A percentile compares a stretch with the other conserved stretches of the same genome.
Conservation (phyloP, 2,797 vertebrate species). For the Hylomyscus alleni region DNA sequence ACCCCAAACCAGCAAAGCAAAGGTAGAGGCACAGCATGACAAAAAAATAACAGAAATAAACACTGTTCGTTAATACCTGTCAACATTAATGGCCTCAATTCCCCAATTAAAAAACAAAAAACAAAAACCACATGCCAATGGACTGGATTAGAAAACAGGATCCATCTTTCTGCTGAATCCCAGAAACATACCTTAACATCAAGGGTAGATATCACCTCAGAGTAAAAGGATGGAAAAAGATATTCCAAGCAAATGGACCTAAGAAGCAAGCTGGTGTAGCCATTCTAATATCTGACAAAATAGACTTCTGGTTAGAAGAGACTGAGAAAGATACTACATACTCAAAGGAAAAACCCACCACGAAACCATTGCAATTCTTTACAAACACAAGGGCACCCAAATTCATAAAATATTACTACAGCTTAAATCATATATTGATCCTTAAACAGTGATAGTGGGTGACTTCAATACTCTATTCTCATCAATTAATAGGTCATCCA, state of each 20-base stretch:
- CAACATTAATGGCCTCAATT: background rate
- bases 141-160: background rate
- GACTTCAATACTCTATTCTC: background rate
- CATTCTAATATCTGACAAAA: background rate
- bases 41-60: background rate
- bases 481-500: background rate
- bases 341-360: background rate
- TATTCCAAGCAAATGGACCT: background rate
- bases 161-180: background rate
- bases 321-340: background rate
- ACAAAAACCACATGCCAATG: background rate
- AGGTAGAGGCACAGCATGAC: background rate
- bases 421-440: background rate
- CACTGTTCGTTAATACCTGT: background rate
- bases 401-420: background rate
- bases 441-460: background rate
- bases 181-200: background rate
- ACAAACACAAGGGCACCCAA: background rate
- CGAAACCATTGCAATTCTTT: background rate
- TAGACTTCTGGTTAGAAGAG: background rate
- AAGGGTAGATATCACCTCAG: background rate
- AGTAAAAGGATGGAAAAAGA: background rate
- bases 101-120: background rate
- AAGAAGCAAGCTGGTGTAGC: background rate
- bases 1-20: background rate